These are phyloP conservation scores for Onychostruthus taczanowskii DNA, from an alignment of 2,113 vertebrate species.

Conservation along the genomic window DNA sequence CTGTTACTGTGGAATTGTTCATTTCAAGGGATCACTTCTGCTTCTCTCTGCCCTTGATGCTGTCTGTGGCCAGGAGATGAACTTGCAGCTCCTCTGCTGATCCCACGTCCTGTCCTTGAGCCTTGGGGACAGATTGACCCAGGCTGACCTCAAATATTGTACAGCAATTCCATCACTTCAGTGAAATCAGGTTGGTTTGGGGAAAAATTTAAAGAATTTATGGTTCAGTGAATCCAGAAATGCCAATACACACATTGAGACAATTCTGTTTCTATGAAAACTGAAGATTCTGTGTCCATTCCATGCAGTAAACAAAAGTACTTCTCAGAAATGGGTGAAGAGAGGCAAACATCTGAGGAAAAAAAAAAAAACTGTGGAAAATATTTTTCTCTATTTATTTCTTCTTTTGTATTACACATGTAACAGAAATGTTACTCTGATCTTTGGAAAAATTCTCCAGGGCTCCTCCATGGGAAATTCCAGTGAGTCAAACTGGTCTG, in stretches of 20 bases:
- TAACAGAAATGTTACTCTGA: neutral
- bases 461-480: neutral
- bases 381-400: neutral
- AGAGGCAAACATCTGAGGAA: neutral
- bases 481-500: neutral
- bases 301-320: neutral
- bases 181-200: neutral
- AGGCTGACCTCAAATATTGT: neutral
- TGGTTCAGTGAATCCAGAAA: neutral
- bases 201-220: neutral
- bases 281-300: neutral
- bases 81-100: neutral
- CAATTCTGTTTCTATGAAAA: neutral
- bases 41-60: neutral
- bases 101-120: neutral
- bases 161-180: neutral
- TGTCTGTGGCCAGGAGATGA: neutral
- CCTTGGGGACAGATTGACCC: neutral
- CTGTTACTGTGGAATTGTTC: neutral
- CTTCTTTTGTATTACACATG: neutral
- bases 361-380: neutral
- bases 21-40: neutral
- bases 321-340: neutral
- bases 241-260: fast-evolving
- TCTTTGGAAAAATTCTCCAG: neutral